Percentiles rank a stretch among this genome's conserved stretches.
Evolutionary conservation across 2,113 vertebrate species (phyloP).

Genomic region (Peromyscus californicus): DNA sequence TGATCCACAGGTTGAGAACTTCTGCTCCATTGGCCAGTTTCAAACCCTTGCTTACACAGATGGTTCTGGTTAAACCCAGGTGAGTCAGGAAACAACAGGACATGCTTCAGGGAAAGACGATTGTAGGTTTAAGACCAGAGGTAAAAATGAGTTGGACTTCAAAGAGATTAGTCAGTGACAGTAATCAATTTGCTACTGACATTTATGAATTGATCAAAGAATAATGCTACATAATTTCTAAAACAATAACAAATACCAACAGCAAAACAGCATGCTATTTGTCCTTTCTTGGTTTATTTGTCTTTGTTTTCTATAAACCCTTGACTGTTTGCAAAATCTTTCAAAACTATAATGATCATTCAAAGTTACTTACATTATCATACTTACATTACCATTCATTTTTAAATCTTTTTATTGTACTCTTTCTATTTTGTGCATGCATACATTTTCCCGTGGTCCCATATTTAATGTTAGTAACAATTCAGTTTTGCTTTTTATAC

Average conservation of each 20-base stretch:
- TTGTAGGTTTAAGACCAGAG: no score
- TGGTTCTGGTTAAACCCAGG: fast-evolving
- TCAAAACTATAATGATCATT: not conserved
- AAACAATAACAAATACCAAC: not conserved
- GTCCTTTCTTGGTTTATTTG: not conserved
- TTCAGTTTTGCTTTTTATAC: not conserved
- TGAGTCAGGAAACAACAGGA: not conserved
- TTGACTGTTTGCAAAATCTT: not conserved
- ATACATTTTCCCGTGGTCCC: not conserved
- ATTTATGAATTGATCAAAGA: not conserved
- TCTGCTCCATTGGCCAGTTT: not conserved
- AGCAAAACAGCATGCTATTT: not conserved
- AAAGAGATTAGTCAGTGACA: not conserved
- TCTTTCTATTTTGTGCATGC: not conserved
- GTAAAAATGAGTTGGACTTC: not conserved
- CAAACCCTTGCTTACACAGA: not conserved
- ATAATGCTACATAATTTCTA: not conserved
- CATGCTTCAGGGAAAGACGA: not conserved
- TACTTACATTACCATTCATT: not conserved
- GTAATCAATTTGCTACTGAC: not conserved
- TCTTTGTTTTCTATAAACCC: not conserved
- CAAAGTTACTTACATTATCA: not conserved
- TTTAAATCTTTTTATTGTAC: not conserved
- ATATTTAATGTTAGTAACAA: not conserved
- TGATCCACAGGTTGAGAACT: not conserved